A percentile compares a stretch with the other conserved stretches of the same genome.
Evolutionary conservation across 2,113 vertebrate genomes (phyloP).

Genomic region (Callaeas wilsoni): DNA sequence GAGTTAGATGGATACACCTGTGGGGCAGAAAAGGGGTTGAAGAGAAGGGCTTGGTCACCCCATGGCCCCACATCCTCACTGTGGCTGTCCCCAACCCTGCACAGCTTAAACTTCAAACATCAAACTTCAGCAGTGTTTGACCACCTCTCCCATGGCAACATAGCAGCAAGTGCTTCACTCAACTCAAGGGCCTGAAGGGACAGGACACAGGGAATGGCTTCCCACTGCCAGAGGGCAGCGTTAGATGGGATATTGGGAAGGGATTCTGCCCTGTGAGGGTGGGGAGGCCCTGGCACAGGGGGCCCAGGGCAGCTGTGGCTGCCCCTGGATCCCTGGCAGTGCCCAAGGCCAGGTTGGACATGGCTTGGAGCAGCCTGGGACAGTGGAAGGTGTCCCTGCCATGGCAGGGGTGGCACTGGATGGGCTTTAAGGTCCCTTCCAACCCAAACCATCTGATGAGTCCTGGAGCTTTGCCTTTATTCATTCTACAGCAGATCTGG

Average conservation of each 20-base stretch:
- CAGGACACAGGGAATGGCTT: neutral
- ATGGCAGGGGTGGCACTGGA: neutral
- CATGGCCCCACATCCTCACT: rapidly evolving
- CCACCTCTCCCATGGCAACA: neutral
- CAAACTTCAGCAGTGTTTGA: neutral
- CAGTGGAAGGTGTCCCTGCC: neutral
- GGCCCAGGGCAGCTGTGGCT: neutral
- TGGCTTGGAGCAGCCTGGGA: neutral
- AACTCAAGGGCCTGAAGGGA: neutral
- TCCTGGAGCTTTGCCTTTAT: neutral
- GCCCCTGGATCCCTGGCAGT: neutral
- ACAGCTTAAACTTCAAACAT: neutral
- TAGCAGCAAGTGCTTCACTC: neutral
- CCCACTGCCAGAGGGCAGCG: neutral
- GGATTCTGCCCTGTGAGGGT: neutral
- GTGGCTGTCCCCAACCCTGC: neutral
- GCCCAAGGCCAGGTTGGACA: rapidly evolving
- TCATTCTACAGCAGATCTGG: neutral
- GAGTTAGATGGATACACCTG: conserved; percentile 96
- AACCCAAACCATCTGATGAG: no score
- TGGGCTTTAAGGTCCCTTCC: neutral
- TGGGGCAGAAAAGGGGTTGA: neutral
- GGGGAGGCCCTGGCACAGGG: neutral
- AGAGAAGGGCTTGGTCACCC: neutral
- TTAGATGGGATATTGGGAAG: rapidly evolving